Evolutionary conservation across 2,797 vertebrate species (phyloP), one percentile per base, ranked within the genome.

Genomic region (Danio aesculapii): DNA sequence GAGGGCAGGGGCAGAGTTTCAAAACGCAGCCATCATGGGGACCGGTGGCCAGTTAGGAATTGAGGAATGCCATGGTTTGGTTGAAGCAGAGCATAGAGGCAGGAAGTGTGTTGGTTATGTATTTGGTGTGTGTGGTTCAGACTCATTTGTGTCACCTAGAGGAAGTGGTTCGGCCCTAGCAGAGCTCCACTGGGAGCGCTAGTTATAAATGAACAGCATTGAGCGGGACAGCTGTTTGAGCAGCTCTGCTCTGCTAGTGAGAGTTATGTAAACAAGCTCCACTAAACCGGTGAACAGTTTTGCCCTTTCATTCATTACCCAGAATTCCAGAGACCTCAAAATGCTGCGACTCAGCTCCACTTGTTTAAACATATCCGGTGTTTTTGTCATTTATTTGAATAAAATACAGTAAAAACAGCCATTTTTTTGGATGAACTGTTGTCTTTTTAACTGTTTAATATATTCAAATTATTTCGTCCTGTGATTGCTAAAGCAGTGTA

Each of bases 211-310:
- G 41, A 79, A 72, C 81, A 72, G 70, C 67, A 58, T 47, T 58
- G 83, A 58, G 43, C 44, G 71, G 68, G 81, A 30, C 86, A 84
- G 73, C 83, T 83, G 81, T 74, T 79, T 64, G 58, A 74, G 67
- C 52, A 82, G 21, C 55, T 17, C 41, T 79, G 86, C 85, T 89
- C 85, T 87, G 86, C 89, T 88, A 88, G 91, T 91, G 88, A 52
- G 90, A 90, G 91, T 93, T 92, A 93, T 92, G 91, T 93, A 94
- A 94, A 94, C 90, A 88, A 76, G 81, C 87, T 90, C 88, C 88
- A 92, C 91, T 91, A 63, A 83, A 91, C 90, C 89, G 92, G 90
- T 92, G 92, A 74, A 74, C 88, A 82, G 90, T 91, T 91, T 92
- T 89, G 88, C 86, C 88, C 87, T 88, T 86, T 84, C 77, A 87